A percentile compares a stretch with the other conserved stretches of the same genome.
phyloP scores from a whole-genome alignment of 2,113 vertebrate species.

The Sula dactylatra region DNA sequence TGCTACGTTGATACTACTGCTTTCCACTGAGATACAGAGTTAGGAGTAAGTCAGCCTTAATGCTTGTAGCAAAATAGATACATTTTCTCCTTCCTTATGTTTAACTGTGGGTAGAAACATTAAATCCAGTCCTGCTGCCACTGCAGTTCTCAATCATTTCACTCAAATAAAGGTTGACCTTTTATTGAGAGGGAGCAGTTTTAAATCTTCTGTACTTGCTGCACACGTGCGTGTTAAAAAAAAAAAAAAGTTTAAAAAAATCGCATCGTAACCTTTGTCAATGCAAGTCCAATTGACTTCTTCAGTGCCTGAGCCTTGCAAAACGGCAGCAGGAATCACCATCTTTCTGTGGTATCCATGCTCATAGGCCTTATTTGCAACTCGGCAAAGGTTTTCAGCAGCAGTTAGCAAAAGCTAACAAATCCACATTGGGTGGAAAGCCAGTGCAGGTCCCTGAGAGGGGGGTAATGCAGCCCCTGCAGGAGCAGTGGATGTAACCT shows the following conservation, averaged over 20 bases:
- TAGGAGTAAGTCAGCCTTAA: neutral
- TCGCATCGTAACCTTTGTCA: fast-evolving
- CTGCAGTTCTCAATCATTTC: neutral
- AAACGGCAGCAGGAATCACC: fast-evolving
- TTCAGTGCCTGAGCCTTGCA: neutral
- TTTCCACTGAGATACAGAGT: neutral
- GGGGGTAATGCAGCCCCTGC: neutral
- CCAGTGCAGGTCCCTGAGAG: neutral
- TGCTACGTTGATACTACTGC: neutral
- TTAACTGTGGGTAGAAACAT: neutral
- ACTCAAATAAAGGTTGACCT: neutral
- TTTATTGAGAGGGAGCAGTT: neutral
- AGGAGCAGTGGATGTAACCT: neutral
- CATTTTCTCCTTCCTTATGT: neutral
- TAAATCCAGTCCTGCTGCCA: neutral
- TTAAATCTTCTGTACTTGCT: neutral
- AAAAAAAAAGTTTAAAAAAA: neutral
- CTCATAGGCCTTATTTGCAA: neutral
- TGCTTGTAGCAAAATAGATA: neutral
- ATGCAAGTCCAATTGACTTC: neutral
- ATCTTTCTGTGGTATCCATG: fast-evolving
- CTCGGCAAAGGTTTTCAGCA: neutral
- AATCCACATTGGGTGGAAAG: neutral
- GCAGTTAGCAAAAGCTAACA: neutral
- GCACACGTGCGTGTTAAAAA: neutral